Evolutionary conservation across 1,140 invertebrate species (phyloP).

Genomic region (Leptinotarsa lineolata): DNA sequence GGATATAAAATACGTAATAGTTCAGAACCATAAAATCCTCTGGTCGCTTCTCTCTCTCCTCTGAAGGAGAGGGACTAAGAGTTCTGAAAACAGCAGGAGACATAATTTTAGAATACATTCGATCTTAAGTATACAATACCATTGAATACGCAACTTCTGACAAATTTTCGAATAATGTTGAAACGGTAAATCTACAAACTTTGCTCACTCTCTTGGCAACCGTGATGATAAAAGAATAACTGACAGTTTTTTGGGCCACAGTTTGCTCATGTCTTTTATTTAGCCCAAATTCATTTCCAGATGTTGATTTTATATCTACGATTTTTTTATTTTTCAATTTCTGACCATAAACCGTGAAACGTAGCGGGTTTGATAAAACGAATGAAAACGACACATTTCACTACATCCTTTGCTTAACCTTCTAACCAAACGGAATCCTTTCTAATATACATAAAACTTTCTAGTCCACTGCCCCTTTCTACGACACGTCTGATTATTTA

Average conservation of each 20-base stretch:
- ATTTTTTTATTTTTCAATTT: too few relatives aligned
- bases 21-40: neutral
- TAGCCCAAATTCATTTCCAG: too few relatives aligned
- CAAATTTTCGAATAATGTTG: neutral
- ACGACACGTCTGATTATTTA: neutral
- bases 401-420: neutral
- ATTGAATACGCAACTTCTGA: neutral
- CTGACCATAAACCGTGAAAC: too few relatives aligned
- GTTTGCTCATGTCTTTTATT: too few relatives aligned
- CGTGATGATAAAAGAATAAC: neutral
- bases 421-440: constrained; percentile 1
- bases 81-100: neutral
- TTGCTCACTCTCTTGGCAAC: neutral
- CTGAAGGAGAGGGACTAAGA: neutral
- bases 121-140: neutral
- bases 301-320: too few relatives aligned
- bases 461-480: neutral
- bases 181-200: neutral
- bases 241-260: too few relatives aligned
- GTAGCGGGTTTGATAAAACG: neutral
- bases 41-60: too few relatives aligned
- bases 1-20: neutral
- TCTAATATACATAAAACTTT: constrained; percentile 6
- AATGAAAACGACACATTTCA: neutral
- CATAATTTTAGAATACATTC: neutral